These are phyloP conservation scores for Odontocerum albicorne DNA, from an alignment of 2,888 invertebrate genomes.

Conservation along the genomic window DNA sequence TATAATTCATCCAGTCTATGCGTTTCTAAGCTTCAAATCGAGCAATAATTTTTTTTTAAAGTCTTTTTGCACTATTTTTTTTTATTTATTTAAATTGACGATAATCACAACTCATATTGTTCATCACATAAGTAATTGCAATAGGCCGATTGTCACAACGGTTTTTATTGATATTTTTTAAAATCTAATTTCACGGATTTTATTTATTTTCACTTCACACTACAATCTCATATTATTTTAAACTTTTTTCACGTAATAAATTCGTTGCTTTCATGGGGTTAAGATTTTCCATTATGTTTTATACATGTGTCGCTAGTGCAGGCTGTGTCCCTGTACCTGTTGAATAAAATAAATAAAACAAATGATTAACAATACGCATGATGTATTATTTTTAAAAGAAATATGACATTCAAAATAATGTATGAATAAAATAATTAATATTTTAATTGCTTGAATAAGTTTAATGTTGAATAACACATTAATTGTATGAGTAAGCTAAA, in stretches of 20 bases:
- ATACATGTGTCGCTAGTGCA: constrained; percentile 65
- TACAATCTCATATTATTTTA: not conserved
- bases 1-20: too few relatives aligned
- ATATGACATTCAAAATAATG: too few relatives aligned
- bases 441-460: too few relatives aligned
- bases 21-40: too few relatives aligned
- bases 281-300: constrained; percentile 45
- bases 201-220: not conserved
- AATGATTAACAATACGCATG: too few relatives aligned
- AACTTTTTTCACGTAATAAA: not conserved
- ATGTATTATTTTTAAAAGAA: too few relatives aligned
- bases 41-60: not conserved
- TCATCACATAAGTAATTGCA: constrained; percentile 5
- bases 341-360: constrained; percentile 37
- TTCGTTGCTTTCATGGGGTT: constrained; percentile 5
- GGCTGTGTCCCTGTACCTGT: constrained; percentile 54
- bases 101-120: constrained; percentile 16
- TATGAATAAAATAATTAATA: too few relatives aligned
- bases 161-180: not conserved
- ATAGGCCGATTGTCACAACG: constrained; percentile 14
- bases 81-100: constrained; percentile 20
- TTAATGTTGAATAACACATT: too few relatives aligned
- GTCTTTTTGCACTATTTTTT: not conserved
- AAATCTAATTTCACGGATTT: not conserved
- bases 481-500: too few relatives aligned